These are phyloP conservation scores for Sciaenops ocellatus DNA, from an alignment of 2,797 vertebrate species.

Conservation along the genomic window DNA sequence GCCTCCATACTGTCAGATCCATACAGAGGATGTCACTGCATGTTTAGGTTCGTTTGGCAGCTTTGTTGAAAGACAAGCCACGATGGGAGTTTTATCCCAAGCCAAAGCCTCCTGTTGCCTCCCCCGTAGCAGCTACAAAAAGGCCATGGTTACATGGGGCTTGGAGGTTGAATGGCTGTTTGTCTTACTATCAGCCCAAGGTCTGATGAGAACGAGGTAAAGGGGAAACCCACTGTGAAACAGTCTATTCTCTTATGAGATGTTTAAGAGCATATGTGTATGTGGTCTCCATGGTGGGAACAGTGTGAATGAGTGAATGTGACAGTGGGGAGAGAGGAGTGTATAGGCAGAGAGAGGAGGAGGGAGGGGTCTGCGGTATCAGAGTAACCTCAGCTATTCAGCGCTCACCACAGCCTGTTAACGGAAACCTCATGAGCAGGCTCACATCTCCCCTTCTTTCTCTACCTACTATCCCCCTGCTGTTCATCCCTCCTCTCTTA, in stretches of 20 bases:
- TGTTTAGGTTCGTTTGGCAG: slow-evolving; percentile 44
- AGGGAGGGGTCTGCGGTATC: slow-evolving; percentile 50
- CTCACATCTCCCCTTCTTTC: slow-evolving; percentile 42
- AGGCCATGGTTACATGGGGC: slow-evolving; percentile 31
- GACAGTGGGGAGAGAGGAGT: slow-evolving; percentile 61
- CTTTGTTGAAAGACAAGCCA: slow-evolving; percentile 54
- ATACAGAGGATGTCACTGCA: slow-evolving; percentile 24
- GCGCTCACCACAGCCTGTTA: slow-evolving; percentile 68
- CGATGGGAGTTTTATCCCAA: slow-evolving; percentile 52
- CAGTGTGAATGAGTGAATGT: slow-evolving; percentile 70
- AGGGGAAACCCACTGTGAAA: slow-evolving; percentile 53
- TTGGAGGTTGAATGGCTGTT: slow-evolving; percentile 50
- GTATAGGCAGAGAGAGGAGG: slow-evolving; percentile 38
- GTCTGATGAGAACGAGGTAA: slow-evolving; percentile 55
- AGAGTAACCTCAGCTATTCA: slow-evolving; percentile 71
- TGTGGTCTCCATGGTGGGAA: slow-evolving; percentile 67
- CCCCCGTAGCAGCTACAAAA: slow-evolving; percentile 38
- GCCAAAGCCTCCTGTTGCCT: slow-evolving; percentile 54
- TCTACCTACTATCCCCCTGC: slow-evolving; percentile 27
- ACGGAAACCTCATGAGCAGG: slow-evolving; percentile 70
- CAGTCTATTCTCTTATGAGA: slow-evolving; percentile 44
- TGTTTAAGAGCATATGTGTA: slow-evolving; percentile 54
- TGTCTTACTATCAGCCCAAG: slow-evolving; percentile 57
- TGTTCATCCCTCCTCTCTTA: slow-evolving; percentile 17
- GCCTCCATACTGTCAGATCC: slow-evolving; percentile 25